phyloP scores from a whole-genome alignment of 2,797 vertebrate species.

The Liasis olivaceus region DNA sequence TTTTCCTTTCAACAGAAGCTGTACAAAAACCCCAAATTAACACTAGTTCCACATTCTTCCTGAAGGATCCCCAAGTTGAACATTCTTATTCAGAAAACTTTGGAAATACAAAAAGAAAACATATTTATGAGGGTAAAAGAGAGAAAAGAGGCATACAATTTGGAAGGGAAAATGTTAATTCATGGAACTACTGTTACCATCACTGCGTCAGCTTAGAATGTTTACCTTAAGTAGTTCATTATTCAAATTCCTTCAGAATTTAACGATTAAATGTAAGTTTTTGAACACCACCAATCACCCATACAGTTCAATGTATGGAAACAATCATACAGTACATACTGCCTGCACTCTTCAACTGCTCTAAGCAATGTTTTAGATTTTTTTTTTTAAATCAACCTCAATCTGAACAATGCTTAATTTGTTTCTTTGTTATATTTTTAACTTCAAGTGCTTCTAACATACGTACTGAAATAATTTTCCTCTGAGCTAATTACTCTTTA shows the following conservation, averaged over 20 bases:
- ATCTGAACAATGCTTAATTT: neutral
- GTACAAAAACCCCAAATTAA: neutral
- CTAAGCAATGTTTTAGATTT: conserved; percentile 38
- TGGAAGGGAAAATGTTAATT: neutral
- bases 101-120: neutral
- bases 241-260: neutral
- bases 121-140: neutral
- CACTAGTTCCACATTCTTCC: neutral
- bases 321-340: conserved; percentile 45
- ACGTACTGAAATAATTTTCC: neutral
- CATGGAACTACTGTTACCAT: neutral
- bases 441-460: neutral
- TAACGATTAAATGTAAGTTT: conserved; percentile 18
- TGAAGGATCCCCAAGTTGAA: neutral
- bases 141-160: neutral
- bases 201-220: neutral
- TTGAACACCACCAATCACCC: conserved; percentile 8
- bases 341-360: neutral
- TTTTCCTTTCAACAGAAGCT: neutral
- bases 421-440: neutral
- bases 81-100: neutral
- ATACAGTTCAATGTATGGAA: conserved; percentile 23
- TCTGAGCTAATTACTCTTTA: neutral
- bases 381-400: neutral
- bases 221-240: neutral